These are phyloP conservation scores for Epizoanthus stellaris DNA, from an alignment of 92 coral and sea anemone species.

Conservation along the genomic window DNA sequence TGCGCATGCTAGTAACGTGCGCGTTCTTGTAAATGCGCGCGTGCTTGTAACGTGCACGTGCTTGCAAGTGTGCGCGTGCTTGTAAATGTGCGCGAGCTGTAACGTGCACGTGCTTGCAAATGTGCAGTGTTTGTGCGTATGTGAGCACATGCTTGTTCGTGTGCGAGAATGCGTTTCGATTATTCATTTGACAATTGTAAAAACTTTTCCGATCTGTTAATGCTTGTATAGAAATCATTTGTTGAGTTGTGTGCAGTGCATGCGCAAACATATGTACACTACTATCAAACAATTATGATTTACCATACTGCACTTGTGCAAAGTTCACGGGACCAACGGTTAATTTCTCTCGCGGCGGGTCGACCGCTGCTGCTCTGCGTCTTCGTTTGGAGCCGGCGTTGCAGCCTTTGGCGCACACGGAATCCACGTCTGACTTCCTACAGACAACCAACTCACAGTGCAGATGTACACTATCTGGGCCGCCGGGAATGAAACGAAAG, in stretches of 20 bases:
- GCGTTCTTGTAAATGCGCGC: no score
- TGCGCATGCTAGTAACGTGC: no score
- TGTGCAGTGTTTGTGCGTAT: no score
- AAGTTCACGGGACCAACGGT: neutral
- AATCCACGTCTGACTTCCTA: slow-evolving; percentile 40
- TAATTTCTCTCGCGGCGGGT: neutral
- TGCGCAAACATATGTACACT: neutral
- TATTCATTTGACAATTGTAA: no score
- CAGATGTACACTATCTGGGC: slow-evolving; percentile 50
- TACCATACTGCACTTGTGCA: slow-evolving; percentile 12
- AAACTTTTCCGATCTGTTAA: no score
- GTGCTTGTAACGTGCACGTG: no score
- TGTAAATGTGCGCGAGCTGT: no score
- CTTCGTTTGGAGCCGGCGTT: neutral
- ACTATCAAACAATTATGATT: neutral
- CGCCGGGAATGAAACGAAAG: slow-evolving; percentile 32
- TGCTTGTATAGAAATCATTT: no score
- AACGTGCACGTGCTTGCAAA: no score
- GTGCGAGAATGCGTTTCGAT: no score
- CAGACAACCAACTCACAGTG: slow-evolving; percentile 63
- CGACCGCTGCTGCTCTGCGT: neutral
- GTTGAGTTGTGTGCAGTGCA: neutral
- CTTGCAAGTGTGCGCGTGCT: no score
- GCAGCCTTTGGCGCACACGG: slow-evolving; percentile 67
- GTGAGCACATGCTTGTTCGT: no score